Percentiles rank a stretch among this genome's conserved stretches.
These are phyloP conservation scores for Forbesichthys agassizii DNA, from an alignment of 2,113 vertebrate genomes.

Conservation along the genomic window DNA sequence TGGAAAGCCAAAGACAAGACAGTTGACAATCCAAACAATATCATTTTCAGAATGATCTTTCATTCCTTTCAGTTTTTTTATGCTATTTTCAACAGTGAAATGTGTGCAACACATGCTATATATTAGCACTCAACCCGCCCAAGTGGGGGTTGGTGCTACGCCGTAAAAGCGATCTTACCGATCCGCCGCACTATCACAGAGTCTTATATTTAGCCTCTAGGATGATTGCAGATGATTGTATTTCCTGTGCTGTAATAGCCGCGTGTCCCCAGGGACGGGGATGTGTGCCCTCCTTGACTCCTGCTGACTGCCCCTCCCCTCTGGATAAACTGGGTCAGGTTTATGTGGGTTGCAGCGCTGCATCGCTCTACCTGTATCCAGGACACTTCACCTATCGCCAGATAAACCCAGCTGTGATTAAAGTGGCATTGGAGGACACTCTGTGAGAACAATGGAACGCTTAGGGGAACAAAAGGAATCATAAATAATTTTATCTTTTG, in stretches of 20 bases:
- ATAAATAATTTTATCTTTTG: no score
- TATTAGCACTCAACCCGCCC: background rate
- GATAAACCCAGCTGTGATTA: conserved; percentile 14
- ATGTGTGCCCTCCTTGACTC: conserved; percentile 52
- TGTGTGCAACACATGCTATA: background rate
- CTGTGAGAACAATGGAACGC: background rate
- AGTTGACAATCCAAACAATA: no score
- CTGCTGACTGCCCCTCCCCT: conserved; percentile 60
- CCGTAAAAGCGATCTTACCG: conserved; percentile 45
- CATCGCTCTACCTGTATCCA: conserved; percentile 41
- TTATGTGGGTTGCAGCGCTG: conserved; percentile 45
- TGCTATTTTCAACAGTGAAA: no score
- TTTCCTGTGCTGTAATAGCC: conserved; percentile 71
- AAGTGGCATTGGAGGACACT: conserved; percentile 8
- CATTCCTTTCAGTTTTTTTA: no score
- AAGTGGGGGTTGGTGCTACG: conserved; percentile 19
- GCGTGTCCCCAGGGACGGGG: conserved; percentile 59
- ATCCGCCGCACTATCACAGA: conserved; percentile 47
- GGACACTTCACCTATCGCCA: conserved; percentile 13
- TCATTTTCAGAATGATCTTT: no score
- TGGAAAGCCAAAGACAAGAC: no score
- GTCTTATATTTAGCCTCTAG: conserved; percentile 63
- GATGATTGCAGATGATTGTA: conserved; percentile 69
- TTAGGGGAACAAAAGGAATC: background rate
- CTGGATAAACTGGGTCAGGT: conserved; percentile 69